A percentile compares a stretch with the other conserved stretches of the same genome.
Evolutionary conservation across 92 coral and sea anemone species (phyloP).

Genomic region (Virgularia gustaviana): DNA sequence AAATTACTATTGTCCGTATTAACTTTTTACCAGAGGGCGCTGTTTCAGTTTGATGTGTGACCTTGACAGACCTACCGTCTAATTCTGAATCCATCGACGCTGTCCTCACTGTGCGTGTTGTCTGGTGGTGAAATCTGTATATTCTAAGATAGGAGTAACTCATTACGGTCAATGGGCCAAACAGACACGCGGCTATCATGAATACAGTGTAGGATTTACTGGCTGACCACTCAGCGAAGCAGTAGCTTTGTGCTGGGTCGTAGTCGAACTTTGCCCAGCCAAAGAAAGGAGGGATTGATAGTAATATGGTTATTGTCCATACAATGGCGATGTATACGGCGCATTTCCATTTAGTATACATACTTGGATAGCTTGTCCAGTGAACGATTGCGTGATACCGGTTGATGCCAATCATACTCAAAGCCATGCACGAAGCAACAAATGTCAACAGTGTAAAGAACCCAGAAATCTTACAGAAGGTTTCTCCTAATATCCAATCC

Average conservation of each 20-base stretch:
- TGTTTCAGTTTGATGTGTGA: neutral
- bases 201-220: constrained; percentile 67
- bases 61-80: neutral
- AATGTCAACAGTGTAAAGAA: constrained; percentile 65
- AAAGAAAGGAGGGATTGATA: constrained; percentile 64
- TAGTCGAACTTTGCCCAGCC: constrained; percentile 64
- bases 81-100: neutral
- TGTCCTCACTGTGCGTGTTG: neutral
- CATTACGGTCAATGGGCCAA: constrained; percentile 68
- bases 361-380: constrained; percentile 54
- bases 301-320: constrained; percentile 54
- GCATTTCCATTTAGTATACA: constrained; percentile 42
- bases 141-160: constrained; percentile 55
- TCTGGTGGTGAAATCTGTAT: constrained; percentile 31
- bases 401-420: constrained; percentile 70
- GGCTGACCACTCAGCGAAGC: constrained; percentile 67
- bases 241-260: constrained; percentile 62
- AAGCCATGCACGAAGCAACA: constrained; percentile 74
- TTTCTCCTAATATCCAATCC: constrained; percentile 60
- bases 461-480: constrained; percentile 52
- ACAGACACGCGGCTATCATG: constrained; percentile 61
- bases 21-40: constrained; percentile 45
- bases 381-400: constrained; percentile 68
- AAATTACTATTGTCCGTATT: constrained; percentile 61
- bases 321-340: constrained; percentile 30